Base-by-base conservation (phyloP, 2,797 vertebrate genomes). In the Etheostoma perlongum region DNA sequence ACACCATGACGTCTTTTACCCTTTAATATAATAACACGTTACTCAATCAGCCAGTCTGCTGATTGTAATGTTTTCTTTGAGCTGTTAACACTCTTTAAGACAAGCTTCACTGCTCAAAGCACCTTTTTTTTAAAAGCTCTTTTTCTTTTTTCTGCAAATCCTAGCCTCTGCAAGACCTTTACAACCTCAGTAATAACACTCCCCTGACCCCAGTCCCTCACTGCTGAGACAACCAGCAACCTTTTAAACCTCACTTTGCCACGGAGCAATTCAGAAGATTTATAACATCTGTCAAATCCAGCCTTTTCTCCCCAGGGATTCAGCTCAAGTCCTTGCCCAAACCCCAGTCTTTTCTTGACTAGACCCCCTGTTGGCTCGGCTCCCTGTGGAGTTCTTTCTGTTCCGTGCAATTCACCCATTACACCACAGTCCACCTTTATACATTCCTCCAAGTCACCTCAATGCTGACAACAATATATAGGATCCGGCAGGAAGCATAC, bases 231-330 rank as follows among this genome's bases (percentile, higher is more conserved):
- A 81, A 71, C 64, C 67, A 19, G 80, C 2, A n/a, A 88, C 85
- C 85, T 84, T 76, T 88, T 78, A 86, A 88, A 90, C 83, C 85
- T 75, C 60, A 59, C 73, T 84, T 78, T 85, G 81, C 78, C 69
- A 69, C 25, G 15, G 69, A 13, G 27, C 25, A 57, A 84, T 86
- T 85, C 74, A 52, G 72, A 76, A 88, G 86, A 93, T 92, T 92
- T 89, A 89, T 61, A 83, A 80, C 89, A 85, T 84, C 85, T 88
- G 87, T 88, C 79, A 92, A 74, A 90, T 85, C 79, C 70, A 79
- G 75, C 54, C 76, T 88, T 90, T 81, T 85, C 84, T 90, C 87
- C 83, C 79, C 81, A 63, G 85, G 91, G 88, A 84, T 80, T 85
- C 79, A 15, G 55, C 78, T 83, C 63, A 66, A 87, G 77, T 78